These are phyloP conservation scores for Xyliphius kryptos DNA, from an alignment of 2,113 vertebrate genomes.

Conservation along the genomic window DNA sequence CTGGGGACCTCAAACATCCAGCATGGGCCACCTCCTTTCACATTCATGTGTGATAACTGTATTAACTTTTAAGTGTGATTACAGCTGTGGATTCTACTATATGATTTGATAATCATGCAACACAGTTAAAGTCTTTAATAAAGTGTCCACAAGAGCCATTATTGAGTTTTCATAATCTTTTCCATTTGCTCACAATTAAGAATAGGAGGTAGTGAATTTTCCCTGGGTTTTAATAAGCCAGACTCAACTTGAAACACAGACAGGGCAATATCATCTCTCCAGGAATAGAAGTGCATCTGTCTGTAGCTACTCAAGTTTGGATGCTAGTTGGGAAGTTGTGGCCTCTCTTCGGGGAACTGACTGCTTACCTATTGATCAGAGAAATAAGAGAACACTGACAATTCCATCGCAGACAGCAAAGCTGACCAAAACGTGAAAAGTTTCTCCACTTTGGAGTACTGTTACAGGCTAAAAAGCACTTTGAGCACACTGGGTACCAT, in stretches of 20 bases:
- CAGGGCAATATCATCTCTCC: not conserved
- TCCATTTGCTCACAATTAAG: too few relatives aligned
- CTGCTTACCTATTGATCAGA: slow-evolving; percentile 35
- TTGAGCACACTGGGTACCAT: too few relatives aligned
- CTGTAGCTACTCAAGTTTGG: slow-evolving; percentile 26
- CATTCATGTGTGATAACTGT: not conserved
- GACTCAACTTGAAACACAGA: not conserved
- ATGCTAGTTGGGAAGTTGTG: slow-evolving; percentile 17
- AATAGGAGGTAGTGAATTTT: too few relatives aligned
- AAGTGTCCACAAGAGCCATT: too few relatives aligned
- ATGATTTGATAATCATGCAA: too few relatives aligned
- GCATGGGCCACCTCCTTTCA: not conserved
- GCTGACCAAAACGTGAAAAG: slow-evolving; percentile 19
- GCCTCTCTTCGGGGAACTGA: slow-evolving; percentile 28
- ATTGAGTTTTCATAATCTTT: too few relatives aligned
- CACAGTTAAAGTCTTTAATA: too few relatives aligned
- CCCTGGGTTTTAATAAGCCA: slow-evolving; percentile 6
- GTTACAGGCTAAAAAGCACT: too few relatives aligned
- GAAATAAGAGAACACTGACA: slow-evolving; percentile 31
- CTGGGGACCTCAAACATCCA: not conserved
- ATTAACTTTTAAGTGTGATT: too few relatives aligned
- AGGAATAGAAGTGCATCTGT: slow-evolving; percentile 22
- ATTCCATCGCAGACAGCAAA: slow-evolving; percentile 13
- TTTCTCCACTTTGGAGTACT: slow-evolving; percentile 14
- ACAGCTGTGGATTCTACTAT: too few relatives aligned